Conservation (phyloP, 1,140 invertebrate species). For the Saccostrea cuccullata region DNA sequence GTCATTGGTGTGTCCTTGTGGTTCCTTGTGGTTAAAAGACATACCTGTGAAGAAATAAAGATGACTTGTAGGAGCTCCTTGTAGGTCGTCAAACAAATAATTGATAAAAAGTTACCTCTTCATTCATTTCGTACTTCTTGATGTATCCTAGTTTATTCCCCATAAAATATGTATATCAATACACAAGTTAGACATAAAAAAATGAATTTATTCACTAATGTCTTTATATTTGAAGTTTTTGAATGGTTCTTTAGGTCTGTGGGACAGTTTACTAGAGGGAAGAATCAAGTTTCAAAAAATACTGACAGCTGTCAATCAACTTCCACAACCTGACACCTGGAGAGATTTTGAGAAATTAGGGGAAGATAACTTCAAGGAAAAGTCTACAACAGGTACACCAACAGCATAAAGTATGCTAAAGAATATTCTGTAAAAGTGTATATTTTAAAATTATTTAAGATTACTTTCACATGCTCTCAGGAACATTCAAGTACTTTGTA, state of each 20-base stretch:
- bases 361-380: slow-evolving; percentile 80
- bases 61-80: too few species aligned
- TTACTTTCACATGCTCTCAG: too few species aligned
- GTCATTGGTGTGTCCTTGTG: too few species aligned
- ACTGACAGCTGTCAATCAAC: slow-evolving; percentile 85
- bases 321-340: slow-evolving; percentile 84
- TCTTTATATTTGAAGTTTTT: background rate
- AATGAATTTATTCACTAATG: too few species aligned
- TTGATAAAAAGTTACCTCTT: too few species aligned
- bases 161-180: too few species aligned
- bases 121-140: too few species aligned
- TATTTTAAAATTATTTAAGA: background rate
- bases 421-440: background rate
- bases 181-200: too few species aligned
- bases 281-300: slow-evolving; percentile 92
- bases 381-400: slow-evolving; percentile 75
- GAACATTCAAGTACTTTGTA: background rate
- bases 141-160: too few species aligned
- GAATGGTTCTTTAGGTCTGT: slow-evolving; percentile 80
- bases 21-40: too few species aligned
- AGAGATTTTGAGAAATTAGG: slow-evolving; percentile 78
- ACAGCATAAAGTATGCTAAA: background rate
- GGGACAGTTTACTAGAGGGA: slow-evolving; percentile 90
- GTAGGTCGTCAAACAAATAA: too few species aligned
- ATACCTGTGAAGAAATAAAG: too few species aligned